phyloP scores from a whole-genome alignment of 2,888 invertebrate species.

The Pammene aurita region DNA sequence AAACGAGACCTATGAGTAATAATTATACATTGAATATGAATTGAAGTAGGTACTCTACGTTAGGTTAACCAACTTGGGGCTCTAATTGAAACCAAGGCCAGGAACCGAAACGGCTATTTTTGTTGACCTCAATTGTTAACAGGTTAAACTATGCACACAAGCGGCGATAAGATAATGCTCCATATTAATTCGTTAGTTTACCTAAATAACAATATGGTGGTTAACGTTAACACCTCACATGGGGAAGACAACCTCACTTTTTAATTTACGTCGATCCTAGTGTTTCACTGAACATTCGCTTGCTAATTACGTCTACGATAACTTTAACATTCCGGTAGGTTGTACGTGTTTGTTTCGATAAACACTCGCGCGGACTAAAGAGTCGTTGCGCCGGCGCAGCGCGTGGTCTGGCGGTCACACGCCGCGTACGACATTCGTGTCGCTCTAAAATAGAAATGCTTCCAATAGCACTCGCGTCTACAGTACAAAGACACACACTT shows the following conservation, averaged over 20 bases:
- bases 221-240: background rate
- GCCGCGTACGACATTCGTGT: conserved; percentile 56
- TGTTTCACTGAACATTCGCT: conserved; percentile 14
- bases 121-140: conserved; percentile 18
- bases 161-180: background rate
- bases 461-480: conserved; percentile 48
- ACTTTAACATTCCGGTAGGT: conserved; percentile 16
- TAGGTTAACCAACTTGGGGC: conserved; percentile 8
- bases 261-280: background rate
- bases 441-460: conserved; percentile 76
- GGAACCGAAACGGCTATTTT: conserved; percentile 24
- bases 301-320: background rate
- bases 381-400: conserved; percentile 53
- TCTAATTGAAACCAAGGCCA: conserved; percentile 30
- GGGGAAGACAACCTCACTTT: conserved; percentile 26
- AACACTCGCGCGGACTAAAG: conserved; percentile 71
- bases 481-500: conserved; percentile 49
- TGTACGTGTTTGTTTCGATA: conserved; percentile 41
- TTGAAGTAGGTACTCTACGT: background rate
- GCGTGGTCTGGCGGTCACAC: conserved; percentile 58
- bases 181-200: background rate
- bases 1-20: no score
- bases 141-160: conserved; percentile 12
- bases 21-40: no score
- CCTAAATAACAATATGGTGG: background rate